These are phyloP conservation scores for Pangasianodon hypophthalmus DNA, from an alignment of 2,113 vertebrate genomes.

Conservation along the genomic window DNA sequence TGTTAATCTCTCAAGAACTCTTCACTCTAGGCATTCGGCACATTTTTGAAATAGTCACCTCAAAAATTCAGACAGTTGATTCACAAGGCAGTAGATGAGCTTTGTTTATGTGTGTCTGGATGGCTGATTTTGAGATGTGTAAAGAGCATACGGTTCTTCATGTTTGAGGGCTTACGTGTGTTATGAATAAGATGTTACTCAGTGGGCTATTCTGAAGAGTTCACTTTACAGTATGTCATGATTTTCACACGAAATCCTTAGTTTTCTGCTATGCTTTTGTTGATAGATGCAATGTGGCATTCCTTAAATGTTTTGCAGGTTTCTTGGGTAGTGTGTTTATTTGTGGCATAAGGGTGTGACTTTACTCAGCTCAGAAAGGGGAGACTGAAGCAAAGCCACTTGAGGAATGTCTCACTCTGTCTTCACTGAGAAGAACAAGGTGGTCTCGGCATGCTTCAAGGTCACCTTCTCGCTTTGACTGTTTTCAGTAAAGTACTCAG, in stretches of 20 bases:
- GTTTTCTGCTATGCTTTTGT: not conserved
- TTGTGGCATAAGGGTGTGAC: slow-evolving; percentile 61
- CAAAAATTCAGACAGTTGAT: slow-evolving; percentile 44
- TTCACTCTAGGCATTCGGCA: slow-evolving; percentile 29
- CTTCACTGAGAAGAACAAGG: slow-evolving; percentile 49
- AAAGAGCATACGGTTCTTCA: not conserved
- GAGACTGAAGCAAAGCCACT: slow-evolving; percentile 47
- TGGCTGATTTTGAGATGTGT: not conserved
- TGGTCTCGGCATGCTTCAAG: slow-evolving; percentile 48
- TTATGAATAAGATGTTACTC: not conserved
- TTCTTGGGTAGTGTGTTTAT: slow-evolving; percentile 62
- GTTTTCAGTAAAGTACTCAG: not conserved
- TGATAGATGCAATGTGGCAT: slow-evolving; percentile 46
- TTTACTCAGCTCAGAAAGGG: slow-evolving; percentile 59
- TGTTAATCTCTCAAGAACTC: slow-evolving; percentile 47
- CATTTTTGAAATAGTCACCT: slow-evolving; percentile 48
- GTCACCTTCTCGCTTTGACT: not conserved
- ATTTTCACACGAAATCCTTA: not conserved
- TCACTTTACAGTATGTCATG: not conserved
- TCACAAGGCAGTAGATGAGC: slow-evolving; percentile 20
- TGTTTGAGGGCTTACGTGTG: not conserved
- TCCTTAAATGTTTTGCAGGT: slow-evolving; percentile 64
- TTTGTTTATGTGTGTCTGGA: not conserved
- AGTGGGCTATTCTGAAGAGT: not conserved
- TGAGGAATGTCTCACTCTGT: slow-evolving; percentile 49